These are phyloP conservation scores for Phortica okadai DNA, from an alignment of 2,888 invertebrate genomes.

Conservation along the genomic window DNA sequence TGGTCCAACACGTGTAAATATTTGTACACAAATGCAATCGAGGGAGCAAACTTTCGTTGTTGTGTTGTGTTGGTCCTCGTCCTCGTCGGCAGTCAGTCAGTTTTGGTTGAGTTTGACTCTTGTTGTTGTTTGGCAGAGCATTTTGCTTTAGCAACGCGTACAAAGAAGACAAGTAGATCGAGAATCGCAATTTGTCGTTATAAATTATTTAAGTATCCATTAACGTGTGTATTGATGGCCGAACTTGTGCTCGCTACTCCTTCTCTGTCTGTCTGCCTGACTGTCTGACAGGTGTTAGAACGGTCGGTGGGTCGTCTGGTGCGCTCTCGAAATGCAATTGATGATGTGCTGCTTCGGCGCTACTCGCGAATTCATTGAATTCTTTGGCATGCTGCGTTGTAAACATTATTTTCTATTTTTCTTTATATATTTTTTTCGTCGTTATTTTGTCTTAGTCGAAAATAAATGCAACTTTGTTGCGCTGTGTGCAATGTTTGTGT, in stretches of 20 bases:
- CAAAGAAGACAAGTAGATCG: not conserved
- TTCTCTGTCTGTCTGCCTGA: constrained; percentile 1
- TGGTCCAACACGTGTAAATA: constrained; percentile 64
- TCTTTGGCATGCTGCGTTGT: constrained; percentile 6
- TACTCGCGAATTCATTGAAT: constrained; percentile 29
- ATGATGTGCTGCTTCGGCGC: constrained; percentile 18
- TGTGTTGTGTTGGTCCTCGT: not conserved
- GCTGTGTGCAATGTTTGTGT: no score
- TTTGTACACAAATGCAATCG: constrained; percentile 38
- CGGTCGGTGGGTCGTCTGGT: not conserved
- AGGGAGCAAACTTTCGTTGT: constrained; percentile 26
- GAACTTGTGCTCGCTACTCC: constrained; percentile 43
- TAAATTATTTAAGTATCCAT: constrained; percentile 70
- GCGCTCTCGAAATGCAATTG: constrained; percentile 18
- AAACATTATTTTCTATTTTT: not conserved
- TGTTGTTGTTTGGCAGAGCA: not conserved
- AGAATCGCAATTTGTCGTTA: constrained; percentile 69
- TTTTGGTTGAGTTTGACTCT: not conserved
- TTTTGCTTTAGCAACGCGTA: not conserved
- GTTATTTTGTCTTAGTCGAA: no score
- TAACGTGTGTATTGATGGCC: constrained; percentile 48
- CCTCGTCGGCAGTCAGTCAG: not conserved
- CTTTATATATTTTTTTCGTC: not conserved
- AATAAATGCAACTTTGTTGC: no score
- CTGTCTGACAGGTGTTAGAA: not conserved